phyloP scores from a whole-genome alignment of 1,140 invertebrate genomes.

The Amyelois transitella region DNA sequence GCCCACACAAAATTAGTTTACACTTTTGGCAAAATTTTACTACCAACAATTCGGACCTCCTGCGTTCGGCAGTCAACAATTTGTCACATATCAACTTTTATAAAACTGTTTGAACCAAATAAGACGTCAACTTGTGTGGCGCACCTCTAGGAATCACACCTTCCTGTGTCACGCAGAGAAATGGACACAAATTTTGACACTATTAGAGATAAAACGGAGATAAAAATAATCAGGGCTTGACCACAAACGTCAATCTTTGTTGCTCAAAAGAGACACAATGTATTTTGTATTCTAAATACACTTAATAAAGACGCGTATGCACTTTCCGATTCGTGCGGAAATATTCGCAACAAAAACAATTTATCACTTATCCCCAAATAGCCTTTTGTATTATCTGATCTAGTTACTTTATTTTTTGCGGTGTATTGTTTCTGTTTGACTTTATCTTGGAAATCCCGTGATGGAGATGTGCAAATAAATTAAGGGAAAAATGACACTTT shows the following conservation, averaged over 20 bases:
- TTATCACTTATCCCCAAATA: slow-evolving; percentile 55
- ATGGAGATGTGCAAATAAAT: slow-evolving; percentile 59
- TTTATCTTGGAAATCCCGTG: slow-evolving; percentile 58
- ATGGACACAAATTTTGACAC: slow-evolving; percentile 70
- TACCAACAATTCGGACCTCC: slow-evolving; percentile 42
- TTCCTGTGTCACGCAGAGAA: slow-evolving; percentile 65
- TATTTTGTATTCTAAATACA: slow-evolving; percentile 24
- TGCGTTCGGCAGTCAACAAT: slow-evolving; percentile 38
- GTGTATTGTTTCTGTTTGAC: slow-evolving; percentile 53
- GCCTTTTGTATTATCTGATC: slow-evolving; percentile 66
- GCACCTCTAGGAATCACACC: slow-evolving; percentile 47
- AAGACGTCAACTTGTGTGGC: slow-evolving; percentile 64
- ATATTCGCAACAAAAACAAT: slow-evolving; percentile 48
- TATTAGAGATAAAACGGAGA: slow-evolving; percentile 59
- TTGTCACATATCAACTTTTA: slow-evolving; percentile 57
- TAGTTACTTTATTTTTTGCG: slow-evolving; percentile 61
- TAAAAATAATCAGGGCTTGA: slow-evolving; percentile 68
- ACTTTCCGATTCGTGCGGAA: background rate
- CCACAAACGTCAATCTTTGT: slow-evolving; percentile 33
- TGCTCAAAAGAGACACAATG: background rate
- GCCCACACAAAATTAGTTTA: slow-evolving; percentile 15
- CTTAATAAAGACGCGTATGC: slow-evolving; percentile 1
- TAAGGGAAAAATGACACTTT: slow-evolving; percentile 35
- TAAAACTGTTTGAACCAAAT: slow-evolving; percentile 44
- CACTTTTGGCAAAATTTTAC: slow-evolving; percentile 19